Percentiles rank a stretch among this genome's conserved stretches.
phyloP scores from a whole-genome alignment of 2,797 vertebrate species.

The Pangasius sanitwongsei region DNA sequence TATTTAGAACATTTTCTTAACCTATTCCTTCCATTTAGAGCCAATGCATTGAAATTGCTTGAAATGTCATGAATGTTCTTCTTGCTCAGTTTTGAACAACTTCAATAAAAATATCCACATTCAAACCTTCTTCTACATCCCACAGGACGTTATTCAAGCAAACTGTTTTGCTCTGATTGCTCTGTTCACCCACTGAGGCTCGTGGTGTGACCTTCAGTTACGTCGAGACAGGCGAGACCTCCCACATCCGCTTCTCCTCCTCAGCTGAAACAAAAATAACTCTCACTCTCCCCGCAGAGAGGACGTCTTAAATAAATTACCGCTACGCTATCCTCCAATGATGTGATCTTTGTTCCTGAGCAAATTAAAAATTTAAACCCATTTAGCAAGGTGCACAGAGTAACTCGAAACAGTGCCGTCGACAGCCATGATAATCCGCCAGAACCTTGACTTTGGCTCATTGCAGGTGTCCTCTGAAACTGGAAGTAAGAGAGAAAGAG shows the following conservation, averaged over 20 bases:
- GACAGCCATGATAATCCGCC: constrained; percentile 64
- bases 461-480: constrained; percentile 24
- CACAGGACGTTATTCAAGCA: background rate
- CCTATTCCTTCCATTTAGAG: background rate
- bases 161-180: constrained; percentile 9
- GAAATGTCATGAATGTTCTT: background rate
- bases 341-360: constrained; percentile 75
- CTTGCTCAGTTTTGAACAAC: background rate
- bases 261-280: constrained; percentile 70
- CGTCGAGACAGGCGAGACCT: constrained; percentile 22
- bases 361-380: constrained; percentile 78
- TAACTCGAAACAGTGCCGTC: constrained; percentile 71
- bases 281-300: constrained; percentile 53
- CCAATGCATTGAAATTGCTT: background rate
- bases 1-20: background rate
- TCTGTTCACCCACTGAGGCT: background rate
- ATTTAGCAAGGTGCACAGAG: constrained; percentile 73
- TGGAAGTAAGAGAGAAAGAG: constrained; percentile 11
- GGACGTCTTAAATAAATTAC: constrained; percentile 77
- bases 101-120: background rate
- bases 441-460: constrained; percentile 62
- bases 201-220: constrained; percentile 19
- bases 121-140: background rate
- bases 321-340: constrained; percentile 73
- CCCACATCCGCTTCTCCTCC: constrained; percentile 65